These are phyloP conservation scores for Apotomis betuletana DNA, from an alignment of 2,888 invertebrate genomes.

Conservation along the genomic window DNA sequence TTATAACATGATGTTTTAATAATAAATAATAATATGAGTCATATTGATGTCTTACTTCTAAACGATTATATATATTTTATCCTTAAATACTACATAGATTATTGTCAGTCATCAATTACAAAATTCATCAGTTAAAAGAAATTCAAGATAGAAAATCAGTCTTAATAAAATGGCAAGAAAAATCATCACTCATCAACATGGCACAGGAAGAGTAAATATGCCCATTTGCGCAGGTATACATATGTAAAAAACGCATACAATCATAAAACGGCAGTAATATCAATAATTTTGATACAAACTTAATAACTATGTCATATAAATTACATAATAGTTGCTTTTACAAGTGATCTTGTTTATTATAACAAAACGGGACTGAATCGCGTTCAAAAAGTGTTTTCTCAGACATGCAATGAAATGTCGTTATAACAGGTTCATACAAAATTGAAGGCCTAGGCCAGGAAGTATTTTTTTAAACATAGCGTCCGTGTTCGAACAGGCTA, in stretches of 20 bases:
- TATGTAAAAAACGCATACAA: not conserved
- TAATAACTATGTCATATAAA: too few relatives aligned
- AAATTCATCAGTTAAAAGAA: conserved; percentile 8
- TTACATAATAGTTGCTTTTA: too few relatives aligned
- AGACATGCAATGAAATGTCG: too few relatives aligned
- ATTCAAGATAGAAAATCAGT: conserved; percentile 14
- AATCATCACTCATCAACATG: conserved; percentile 5
- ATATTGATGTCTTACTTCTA: conserved; percentile 20
- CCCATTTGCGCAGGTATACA: conserved; percentile 17
- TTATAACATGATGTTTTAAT: conserved; percentile 24
- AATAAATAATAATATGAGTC: conserved; percentile 19
- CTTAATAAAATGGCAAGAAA: conserved; percentile 26
- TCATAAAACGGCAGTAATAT: conserved; percentile 1
- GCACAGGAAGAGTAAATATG: conserved; percentile 21
- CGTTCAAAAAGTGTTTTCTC: too few relatives aligned
- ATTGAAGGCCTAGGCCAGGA: too few relatives aligned
- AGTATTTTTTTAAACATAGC: too few relatives aligned
- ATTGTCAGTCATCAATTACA: conserved; percentile 21
- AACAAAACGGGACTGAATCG: too few relatives aligned
- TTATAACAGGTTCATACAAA: too few relatives aligned
- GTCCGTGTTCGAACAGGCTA: too few relatives aligned
- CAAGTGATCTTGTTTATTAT: too few relatives aligned
- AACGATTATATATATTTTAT: not conserved
- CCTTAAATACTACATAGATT: conserved; percentile 13
- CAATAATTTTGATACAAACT: too few relatives aligned